Conservation (phyloP, 2,113 vertebrate genomes). For the Sus scrofa region DNA sequence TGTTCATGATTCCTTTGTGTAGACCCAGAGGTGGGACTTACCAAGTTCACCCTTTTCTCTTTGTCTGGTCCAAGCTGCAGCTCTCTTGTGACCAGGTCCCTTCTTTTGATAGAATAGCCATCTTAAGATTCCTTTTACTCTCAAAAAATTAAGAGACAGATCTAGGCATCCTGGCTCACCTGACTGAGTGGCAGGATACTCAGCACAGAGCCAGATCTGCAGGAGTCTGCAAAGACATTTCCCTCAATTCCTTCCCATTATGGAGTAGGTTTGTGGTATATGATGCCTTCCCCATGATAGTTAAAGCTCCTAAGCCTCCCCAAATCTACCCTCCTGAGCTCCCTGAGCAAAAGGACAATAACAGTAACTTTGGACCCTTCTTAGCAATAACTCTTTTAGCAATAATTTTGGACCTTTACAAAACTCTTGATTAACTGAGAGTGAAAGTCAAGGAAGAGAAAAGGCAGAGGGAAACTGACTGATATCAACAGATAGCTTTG, state of each 20-base stretch:
- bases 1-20: background rate
- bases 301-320: background rate
- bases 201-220: conserved; percentile 2
- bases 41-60: background rate
- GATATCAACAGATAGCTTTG: background rate
- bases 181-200: background rate
- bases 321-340: background rate
- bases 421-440: background rate
- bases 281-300: background rate
- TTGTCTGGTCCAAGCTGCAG: background rate
- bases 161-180: background rate
- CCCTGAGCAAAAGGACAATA: background rate
- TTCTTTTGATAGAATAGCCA: conserved; percentile 6
- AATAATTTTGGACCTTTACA: background rate
- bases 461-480: background rate
- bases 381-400: background rate
- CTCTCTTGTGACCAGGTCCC: background rate
- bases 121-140: background rate
- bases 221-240: conserved; percentile 39
- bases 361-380: background rate
- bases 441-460: conserved; percentile 40
- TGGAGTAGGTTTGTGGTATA: background rate
- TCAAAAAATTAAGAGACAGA: background rate
- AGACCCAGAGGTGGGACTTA: background rate
- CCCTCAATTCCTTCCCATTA: background rate